Percentiles rank a stretch among this genome's conserved stretches.
Evolutionary conservation across 2,797 vertebrate genomes (phyloP).

Genomic region (Antrozous pallidus): DNA sequence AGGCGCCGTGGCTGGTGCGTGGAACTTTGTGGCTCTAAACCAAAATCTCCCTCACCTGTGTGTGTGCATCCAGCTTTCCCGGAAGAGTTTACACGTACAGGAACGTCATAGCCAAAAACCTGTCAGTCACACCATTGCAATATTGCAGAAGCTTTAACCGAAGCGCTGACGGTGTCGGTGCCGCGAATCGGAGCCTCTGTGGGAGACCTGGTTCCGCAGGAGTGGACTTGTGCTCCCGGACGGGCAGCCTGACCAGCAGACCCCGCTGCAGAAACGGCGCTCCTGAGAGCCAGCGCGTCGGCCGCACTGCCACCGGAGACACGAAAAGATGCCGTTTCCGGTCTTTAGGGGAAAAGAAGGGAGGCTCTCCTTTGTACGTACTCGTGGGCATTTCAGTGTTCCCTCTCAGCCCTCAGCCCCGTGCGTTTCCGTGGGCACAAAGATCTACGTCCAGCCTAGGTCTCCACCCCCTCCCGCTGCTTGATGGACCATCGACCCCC

Average conservation of each 20-base stretch:
- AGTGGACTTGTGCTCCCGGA: not conserved
- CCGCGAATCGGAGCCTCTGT: not conserved
- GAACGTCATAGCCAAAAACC: slow-evolving; percentile 59
- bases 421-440: not conserved
- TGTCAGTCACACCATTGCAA: not conserved
- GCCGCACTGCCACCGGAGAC: not conserved
- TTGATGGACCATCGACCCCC: not conserved
- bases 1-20: slow-evolving; percentile 36
- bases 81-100: slow-evolving; percentile 58
- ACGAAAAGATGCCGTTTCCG: not conserved
- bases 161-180: not conserved
- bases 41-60: slow-evolving; percentile 60
- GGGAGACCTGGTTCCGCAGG: not conserved
- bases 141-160: slow-evolving; percentile 67
- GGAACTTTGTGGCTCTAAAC: slow-evolving; percentile 55
- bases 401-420: not conserved
- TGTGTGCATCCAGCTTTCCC: not conserved
- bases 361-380: not conserved
- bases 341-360: slow-evolving; percentile 1
- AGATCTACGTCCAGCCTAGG: not conserved
- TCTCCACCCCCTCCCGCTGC: not conserved
- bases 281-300: not conserved
- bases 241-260: not conserved
- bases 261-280: not conserved
- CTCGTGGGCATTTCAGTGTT: not conserved